Conservation (phyloP, 2,113 vertebrate genomes). For the Nibea coibor region DNA sequence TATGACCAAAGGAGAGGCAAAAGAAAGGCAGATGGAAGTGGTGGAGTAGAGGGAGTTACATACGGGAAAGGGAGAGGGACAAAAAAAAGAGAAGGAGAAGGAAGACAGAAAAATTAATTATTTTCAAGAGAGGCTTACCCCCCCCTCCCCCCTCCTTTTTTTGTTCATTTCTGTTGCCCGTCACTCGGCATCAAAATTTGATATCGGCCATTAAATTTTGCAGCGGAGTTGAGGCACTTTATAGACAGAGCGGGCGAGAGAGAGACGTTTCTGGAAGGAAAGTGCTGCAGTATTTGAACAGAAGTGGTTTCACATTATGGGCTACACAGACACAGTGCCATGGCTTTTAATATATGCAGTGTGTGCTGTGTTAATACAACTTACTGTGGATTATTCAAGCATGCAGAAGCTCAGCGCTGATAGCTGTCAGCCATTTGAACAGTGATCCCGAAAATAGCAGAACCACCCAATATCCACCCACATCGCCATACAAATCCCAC, state of each 20-base stretch:
- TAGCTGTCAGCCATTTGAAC: slow-evolving; percentile 72
- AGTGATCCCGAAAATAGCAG: slow-evolving; percentile 68
- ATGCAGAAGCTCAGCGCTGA: slow-evolving; percentile 52
- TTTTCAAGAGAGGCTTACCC: slow-evolving; percentile 46
- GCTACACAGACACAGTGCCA: background rate
- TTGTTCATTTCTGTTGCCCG: slow-evolving; percentile 39
- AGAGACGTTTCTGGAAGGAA: slow-evolving; percentile 16
- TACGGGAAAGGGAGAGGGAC: slow-evolving; percentile 27
- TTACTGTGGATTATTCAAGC: slow-evolving; percentile 45
- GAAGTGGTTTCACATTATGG: slow-evolving; percentile 24
- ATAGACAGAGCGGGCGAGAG: slow-evolving; percentile 13
- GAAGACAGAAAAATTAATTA: slow-evolving; percentile 37
- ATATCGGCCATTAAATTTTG: slow-evolving; percentile 26
- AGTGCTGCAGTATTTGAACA: slow-evolving; percentile 37
- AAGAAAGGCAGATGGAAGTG: slow-evolving; percentile 62
- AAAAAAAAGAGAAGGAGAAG: slow-evolving; percentile 32
- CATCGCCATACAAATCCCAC: slow-evolving; percentile 58
- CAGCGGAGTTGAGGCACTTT: slow-evolving; percentile 16
- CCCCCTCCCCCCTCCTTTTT: slow-evolving; percentile 21
- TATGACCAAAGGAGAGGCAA: slow-evolving; percentile 57
- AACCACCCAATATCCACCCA: slow-evolving; percentile 70
- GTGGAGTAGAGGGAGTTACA: slow-evolving; percentile 38
- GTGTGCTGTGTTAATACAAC: slow-evolving; percentile 28
- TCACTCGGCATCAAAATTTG: slow-evolving; percentile 54
- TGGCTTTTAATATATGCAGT: slow-evolving; percentile 46